Evolutionary conservation across 2,888 invertebrate genomes (phyloP), one percentile per base, ranked within the genome.

Genomic region (Coelogynopora nodosa): DNA sequence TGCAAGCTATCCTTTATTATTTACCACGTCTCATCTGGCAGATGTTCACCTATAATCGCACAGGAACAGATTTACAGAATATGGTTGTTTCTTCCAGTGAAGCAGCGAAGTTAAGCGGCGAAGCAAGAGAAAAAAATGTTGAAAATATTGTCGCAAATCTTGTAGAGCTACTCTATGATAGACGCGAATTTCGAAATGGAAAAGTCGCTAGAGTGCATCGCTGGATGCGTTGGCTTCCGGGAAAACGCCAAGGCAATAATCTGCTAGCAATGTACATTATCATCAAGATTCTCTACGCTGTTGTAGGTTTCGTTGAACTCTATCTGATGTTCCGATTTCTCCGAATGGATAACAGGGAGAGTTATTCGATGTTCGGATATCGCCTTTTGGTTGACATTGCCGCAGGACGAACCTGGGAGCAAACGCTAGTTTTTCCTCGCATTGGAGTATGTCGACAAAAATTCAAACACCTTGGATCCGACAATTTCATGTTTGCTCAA

Each of bases 371-470:
- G 18, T 86, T 86, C 27, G 86, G 86, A 2, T 31, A 31, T 26
- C 83, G 86, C 27, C 30, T 86, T 85, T 31, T 86, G 0, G 30
- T 30, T 2, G 28, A 86, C 67, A 82, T 86, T 26, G 26, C 85
- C 2, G 5, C 30, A 31, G 86, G 86, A 1, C 26, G 31, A 27
- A 27, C 27, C 29, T 86, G 86, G 86, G 83, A 82, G 13, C 31
- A 86, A 26, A 86, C 86, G n/a, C 83, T 84, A 49, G 27, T 86
- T 0, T 86, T 86, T 29, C 86, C 86, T 31, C 84, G 86, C 84
- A 31, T 86, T 26, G 86, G 86, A 2, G 85, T 86, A 29, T 86
- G 86, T 30, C 2, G 86, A 86, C 30, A 86, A 18, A 23, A 82
- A 13, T 23, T 86, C 13, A 31, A 84, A 27, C 23, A 30, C n/a